Conservation (phyloP, 2,888 invertebrate genomes). For the Crioceris asparagi region DNA sequence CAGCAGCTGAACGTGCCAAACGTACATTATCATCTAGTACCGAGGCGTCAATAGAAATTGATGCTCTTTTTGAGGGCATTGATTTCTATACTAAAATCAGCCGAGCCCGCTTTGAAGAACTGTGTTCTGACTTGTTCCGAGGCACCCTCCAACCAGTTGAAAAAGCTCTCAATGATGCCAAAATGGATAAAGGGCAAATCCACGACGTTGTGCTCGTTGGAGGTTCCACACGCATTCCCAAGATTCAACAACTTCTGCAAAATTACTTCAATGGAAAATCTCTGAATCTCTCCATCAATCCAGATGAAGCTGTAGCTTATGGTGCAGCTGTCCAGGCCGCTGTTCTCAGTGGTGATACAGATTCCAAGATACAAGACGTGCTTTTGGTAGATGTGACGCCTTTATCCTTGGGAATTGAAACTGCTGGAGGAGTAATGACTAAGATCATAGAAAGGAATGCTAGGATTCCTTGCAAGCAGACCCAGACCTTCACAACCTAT, state of each 20-base stretch:
- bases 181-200: conserved; percentile 64
- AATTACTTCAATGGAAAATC: conserved; percentile 58
- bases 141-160: conserved; percentile 58
- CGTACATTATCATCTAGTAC: conserved; percentile 67
- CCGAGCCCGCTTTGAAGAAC: conserved; percentile 66
- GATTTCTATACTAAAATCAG: conserved; percentile 64
- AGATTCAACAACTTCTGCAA: conserved; percentile 62
- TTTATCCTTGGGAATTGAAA: conserved; percentile 64
- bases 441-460: conserved; percentile 47
- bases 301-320: conserved; percentile 35
- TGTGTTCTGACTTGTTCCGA: conserved; percentile 58
- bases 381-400: conserved; percentile 58
- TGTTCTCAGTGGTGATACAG: conserved; percentile 38
- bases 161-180: conserved; percentile 65
- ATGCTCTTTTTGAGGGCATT: conserved; percentile 62
- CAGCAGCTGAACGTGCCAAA: conserved; percentile 72
- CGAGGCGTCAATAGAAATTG: conserved; percentile 65
- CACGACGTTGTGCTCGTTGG: conserved; percentile 75
- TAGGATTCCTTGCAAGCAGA: conserved; percentile 44
- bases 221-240: conserved; percentile 70
- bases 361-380: conserved; percentile 63
- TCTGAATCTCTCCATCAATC: conserved; percentile 33
- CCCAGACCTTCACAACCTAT: conserved; percentile 51
- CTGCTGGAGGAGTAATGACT: conserved; percentile 68
- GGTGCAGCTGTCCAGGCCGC: conserved; percentile 35